phyloP scores from a whole-genome alignment of 2,888 invertebrate species.

The Meghimatium bilineatum region DNA sequence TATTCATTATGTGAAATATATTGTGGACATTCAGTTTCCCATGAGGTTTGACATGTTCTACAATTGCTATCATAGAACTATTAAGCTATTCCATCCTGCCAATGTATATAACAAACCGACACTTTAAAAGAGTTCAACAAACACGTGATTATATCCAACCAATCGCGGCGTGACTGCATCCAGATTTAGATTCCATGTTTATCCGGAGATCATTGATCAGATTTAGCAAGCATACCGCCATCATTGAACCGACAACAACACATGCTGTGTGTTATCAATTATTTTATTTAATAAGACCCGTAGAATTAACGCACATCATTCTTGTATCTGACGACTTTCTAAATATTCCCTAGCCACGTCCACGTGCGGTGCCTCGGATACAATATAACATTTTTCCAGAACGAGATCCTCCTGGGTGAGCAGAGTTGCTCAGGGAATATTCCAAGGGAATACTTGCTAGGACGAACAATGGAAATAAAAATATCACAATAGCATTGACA shows the following conservation, averaged over 20 bases:
- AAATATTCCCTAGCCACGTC: not conserved
- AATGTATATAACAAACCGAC: not conserved
- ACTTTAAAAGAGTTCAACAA: not conserved
- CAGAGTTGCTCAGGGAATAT: not conserved
- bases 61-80: too few species aligned
- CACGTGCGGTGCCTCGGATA: not conserved
- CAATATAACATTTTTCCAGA: not conserved
- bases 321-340: not conserved
- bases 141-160: not conserved
- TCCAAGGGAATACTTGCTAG: not conserved
- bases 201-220: not conserved
- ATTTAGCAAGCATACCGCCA: not conserved
- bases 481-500: too few species aligned
- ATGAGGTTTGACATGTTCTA: too few species aligned
- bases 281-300: slow-evolving; percentile 26
- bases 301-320: slow-evolving; percentile 14
- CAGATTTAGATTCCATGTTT: not conserved
- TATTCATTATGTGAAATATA: too few species aligned
- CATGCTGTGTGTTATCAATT: not conserved
- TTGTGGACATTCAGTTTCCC: too few species aligned
- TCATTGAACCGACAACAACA: not conserved
- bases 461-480: not conserved
- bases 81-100: too few species aligned
- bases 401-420: not conserved
- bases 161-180: not conserved